Evolutionary conservation across 2,888 invertebrate genomes (phyloP), one percentile per base, ranked within the genome.

Genomic region (Aspidiotus destructor): DNA sequence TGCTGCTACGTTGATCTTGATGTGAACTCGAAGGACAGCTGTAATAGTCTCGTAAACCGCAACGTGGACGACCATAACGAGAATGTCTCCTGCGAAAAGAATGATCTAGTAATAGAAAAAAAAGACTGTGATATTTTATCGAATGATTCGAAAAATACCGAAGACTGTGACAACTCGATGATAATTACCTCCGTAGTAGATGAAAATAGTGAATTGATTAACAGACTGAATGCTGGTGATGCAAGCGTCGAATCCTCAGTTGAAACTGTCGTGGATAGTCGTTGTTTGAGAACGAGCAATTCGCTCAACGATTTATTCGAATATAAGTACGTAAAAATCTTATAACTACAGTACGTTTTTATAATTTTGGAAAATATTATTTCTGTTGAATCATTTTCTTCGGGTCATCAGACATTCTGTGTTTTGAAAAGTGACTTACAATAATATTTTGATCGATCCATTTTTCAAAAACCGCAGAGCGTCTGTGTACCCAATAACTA

Each of bases 41-140:
- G 48, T 48, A 48, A 48, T 48, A 11, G 48, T n/a, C 9, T 44
- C 48, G 6, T 6, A 48, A 48, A 48, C 48, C 11, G 48, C 52
- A 41, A 55, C 41, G n/a, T 2, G 15, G 41, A 54, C 54, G 41
- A 54, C 41, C 11, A 44, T 28, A 40, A 62, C 7, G n/a, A 53
- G 40, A 53, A 40, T 13, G 41, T 13, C 57, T 15, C 16, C 13
- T n/a, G n/a, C 44, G 42, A n/a, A 3, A 17, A 54, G 16, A 8
- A 54, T 9, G 55, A 54, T n/a, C 9, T 54, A 8, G 55, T 54
- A n/a, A 17, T 17, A 9, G 55, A 54, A n/a, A 53, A 64, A 17
- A 44, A 64, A 64, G 57, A 64, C 64, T 64, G 64, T 64, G 64
- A 64, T 64, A 64, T 54, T 64, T 57, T 64, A 64, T 57, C 42